Evolutionary conservation across 2,888 invertebrate species (phyloP), one percentile per base, ranked within the genome.

Genomic region (Actias luna): DNA sequence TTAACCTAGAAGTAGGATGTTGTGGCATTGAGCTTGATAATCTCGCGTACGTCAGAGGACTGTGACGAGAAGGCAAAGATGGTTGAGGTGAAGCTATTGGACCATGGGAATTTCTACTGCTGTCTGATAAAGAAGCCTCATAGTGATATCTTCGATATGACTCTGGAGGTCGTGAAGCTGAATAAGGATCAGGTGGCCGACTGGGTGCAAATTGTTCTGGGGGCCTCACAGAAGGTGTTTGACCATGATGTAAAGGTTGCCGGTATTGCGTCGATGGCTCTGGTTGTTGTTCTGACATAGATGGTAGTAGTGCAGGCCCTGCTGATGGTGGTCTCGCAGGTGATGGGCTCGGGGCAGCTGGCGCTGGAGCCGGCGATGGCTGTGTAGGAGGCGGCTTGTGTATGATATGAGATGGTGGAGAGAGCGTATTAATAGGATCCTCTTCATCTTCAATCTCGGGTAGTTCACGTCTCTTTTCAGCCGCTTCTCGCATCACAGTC

Each of bases 401-500:
- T 69, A 93, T 93, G 46, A 93, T 87, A 69, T 93, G 93, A 25
- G 93, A 87, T 0, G 93, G 92, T 31, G 93, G 92, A 10, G 93
- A 91, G n/a, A 89, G 80, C 4, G 88, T 85, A 50, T 82, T 88
- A 27, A 74, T 77, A 1, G 83, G 72, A 52, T 92, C 92, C 67
- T 90, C 90, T 35, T 91, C 92, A 65, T 92, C 89, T 59, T 93
- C 93, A 16, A 85, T 84, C 57, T 92, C 91, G 0, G 89, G 88
- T 64, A 84, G 83, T 67, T 91, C 90, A 12, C 90, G 88, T 33
- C 92, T 82, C 69, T 92, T 91, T 69, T 92, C 91, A 29, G 90
- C 91, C 46, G 93, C 93, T 69, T 93, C 93, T 12, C 93, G 87
- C 93, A 93, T 93, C 16, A 93, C 93, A 5, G 93, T 93, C 35